Conservation (phyloP, 2,888 invertebrate genomes). For the Apamea sordens region DNA sequence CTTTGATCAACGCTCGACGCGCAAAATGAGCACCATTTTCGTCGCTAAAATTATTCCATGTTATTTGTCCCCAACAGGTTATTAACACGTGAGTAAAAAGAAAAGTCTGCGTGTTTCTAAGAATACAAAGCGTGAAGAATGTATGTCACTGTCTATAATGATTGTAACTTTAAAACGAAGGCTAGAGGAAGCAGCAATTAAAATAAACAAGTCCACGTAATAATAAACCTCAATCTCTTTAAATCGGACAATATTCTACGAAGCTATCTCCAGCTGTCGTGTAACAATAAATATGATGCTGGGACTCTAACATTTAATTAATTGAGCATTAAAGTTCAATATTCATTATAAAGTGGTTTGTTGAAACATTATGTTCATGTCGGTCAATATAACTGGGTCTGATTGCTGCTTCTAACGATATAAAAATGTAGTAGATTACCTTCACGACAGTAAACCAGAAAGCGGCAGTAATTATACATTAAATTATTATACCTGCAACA, state of each 20-base stretch:
- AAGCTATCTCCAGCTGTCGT: conserved; percentile 56
- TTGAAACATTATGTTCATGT: conserved; percentile 37
- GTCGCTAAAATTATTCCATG: conserved; percentile 80
- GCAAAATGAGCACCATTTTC: conserved; percentile 84
- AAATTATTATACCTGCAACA: conserved; percentile 63
- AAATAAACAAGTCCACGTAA: conserved; percentile 74
- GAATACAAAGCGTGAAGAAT: conserved; percentile 79
- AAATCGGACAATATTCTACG: conserved; percentile 65
- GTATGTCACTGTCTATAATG: conserved; percentile 79
- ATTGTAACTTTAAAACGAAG: conserved; percentile 77
- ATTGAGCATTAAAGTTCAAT: conserved; percentile 34
- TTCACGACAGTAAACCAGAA: conserved; percentile 55
- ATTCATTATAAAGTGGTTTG: conserved; percentile 31
- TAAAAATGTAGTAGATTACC: conserved; percentile 61
- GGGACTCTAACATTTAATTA: conserved; percentile 23
- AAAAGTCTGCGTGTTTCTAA: conserved; percentile 74
- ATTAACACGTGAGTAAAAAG: conserved; percentile 78
- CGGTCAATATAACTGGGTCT: conserved; percentile 47
- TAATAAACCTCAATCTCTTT: conserved; percentile 77
- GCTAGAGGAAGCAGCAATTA: conserved; percentile 80
- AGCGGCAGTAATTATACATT: conserved; percentile 55
- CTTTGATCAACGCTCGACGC: conserved; percentile 83
- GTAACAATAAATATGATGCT: conserved; percentile 44
- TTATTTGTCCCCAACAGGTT: conserved; percentile 79
- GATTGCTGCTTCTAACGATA: conserved; percentile 40